Base-by-base conservation (phyloP, 2,797 vertebrate species). In the Hypotaenidia philippensis region DNA sequence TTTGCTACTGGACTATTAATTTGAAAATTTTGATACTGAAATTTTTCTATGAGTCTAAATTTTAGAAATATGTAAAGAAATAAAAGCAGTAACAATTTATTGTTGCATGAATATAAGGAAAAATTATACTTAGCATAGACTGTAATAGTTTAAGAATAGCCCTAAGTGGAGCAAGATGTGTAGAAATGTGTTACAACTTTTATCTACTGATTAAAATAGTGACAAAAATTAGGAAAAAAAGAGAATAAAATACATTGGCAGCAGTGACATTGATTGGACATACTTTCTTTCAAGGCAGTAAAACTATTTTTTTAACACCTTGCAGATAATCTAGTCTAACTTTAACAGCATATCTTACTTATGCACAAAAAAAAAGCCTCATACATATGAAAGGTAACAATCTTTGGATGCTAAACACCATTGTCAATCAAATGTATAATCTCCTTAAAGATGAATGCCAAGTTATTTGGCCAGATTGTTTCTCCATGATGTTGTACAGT, bases 11-110 rank as follows among this genome's bases (percentile, higher is more conserved):
- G 59, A 90, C 34, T 34, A 34, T 34, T 34, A 34, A 34, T 34
- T 34, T 34, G 34, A 34, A 34, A 34, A 34, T 44, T 13, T 77
- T 82, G 9, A 8, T 40, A 29, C 2, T 20, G 14, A 41, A 75
- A 29, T 1, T 23, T 63, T 10, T 40, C 0, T 49, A 31, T 77
- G 0, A 27, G 6, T 66, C 84, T 27, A 59, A 56, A 2, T 79
- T 86, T 65, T 69, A 57, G 53, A 32, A 44, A 40, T 40, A 3
- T 53, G 3, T 16, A 6, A 83, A 57, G 29, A 80, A 53, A 5
- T 14, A 26, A 40, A 83, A 76, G 3, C 10, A 64, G 5, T 44
- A 66, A 26, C 53, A 53, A 25, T 45, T 56, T 9, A 34, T 60
- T 69, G 21, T 64, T 66, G 9, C 16, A 70, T 55, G 13, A 56